phyloP scores from a whole-genome alignment of 2,113 vertebrate species.

The Hyperopisus bebe region DNA sequence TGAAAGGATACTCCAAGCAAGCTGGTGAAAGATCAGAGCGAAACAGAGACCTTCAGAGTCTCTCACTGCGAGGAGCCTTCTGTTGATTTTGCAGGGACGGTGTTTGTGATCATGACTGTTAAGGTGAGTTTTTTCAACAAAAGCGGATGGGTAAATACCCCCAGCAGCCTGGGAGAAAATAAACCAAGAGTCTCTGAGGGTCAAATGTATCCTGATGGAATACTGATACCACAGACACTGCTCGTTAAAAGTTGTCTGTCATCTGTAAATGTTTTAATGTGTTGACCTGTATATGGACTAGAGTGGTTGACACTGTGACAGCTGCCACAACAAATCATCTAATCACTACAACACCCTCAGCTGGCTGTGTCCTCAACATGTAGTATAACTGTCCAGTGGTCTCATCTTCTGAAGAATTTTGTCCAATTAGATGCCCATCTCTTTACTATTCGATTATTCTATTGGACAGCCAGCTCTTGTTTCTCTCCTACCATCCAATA shows the following conservation, averaged over 20 bases:
- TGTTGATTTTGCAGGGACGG: not conserved
- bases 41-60: not conserved
- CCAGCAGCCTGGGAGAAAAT: not conserved
- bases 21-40: not conserved
- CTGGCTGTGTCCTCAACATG: not conserved
- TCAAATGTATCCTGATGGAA: not conserved
- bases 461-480: not conserved
- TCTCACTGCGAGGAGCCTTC: not conserved
- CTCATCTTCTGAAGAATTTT: not conserved
- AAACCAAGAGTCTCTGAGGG: not conserved
- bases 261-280: not conserved
- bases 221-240: not conserved
- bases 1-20: not conserved
- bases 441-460: not conserved
- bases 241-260: not conserved
- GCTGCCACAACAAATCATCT: not conserved
- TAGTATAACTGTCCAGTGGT: not conserved
- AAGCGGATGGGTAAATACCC: not conserved
- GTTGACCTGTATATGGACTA: not conserved
- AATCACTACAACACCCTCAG: not conserved
- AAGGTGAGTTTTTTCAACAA: not conserved
- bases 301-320: not conserved
- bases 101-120: not conserved
- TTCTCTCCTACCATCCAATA: not conserved
- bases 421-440: not conserved